A percentile compares a stretch with the other conserved stretches of the same genome.
phyloP scores from a whole-genome alignment of 2,113 vertebrate species.

The Hylia prasina region DNA sequence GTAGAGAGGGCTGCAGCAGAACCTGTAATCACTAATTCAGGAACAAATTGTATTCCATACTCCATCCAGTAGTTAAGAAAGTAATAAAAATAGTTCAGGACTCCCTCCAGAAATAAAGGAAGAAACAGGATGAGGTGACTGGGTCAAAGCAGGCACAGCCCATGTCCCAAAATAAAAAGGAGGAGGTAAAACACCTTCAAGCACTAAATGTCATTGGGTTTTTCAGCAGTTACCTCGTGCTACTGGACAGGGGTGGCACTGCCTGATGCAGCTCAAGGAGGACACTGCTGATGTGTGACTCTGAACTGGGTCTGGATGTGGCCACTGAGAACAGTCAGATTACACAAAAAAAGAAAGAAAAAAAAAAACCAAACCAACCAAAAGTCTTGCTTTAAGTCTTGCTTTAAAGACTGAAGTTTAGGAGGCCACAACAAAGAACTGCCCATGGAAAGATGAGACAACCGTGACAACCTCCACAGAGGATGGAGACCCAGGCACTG shows the following conservation, averaged over 20 bases:
- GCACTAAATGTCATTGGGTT: not conserved
- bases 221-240: not conserved
- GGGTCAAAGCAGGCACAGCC: not conserved
- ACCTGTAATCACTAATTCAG: not conserved
- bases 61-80: not conserved
- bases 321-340: not conserved
- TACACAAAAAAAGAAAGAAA: not conserved
- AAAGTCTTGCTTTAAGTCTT: too few species aligned
- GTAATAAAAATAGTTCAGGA: not conserved
- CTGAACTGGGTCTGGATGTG: not conserved
- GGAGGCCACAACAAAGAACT: not conserved
- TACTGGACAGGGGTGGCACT: too few species aligned
- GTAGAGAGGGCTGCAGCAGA: not conserved
- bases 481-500: not conserved
- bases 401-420: not conserved
- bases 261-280: not conserved
- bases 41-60: not conserved
- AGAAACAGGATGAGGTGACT: not conserved
- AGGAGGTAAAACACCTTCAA: not conserved
- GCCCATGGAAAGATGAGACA: not conserved
- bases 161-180: not conserved
- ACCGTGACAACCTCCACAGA: not conserved
- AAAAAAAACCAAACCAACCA: not conserved
- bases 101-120: not conserved
- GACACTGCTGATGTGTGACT: not conserved